Evolutionary conservation across 2,888 invertebrate species (phyloP), one percentile per base, ranked within the genome.

Genomic region (Branchipolynoe longqiensis): DNA sequence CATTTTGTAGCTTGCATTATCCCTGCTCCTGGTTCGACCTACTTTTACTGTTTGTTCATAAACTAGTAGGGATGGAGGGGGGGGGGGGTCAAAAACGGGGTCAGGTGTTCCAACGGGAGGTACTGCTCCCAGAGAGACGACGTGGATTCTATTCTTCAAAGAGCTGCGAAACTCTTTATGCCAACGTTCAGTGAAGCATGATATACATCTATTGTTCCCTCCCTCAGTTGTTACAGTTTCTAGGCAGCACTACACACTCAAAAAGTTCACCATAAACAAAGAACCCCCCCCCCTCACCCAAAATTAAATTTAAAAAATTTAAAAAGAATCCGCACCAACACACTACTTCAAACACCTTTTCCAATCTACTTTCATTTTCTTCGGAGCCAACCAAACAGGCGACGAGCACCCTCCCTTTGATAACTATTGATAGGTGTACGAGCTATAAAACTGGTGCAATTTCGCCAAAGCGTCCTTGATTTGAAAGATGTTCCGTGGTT

Each of bases 191-290:
- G 48, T 78, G 25, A 78, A 25, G 22, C 78, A 12, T 78, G 78
- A 31, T 41, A 48, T 78, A 78, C 48, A 78, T 54, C 48, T 54
- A 78, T 78, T 78, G 78, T 78, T 78, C 22, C 8, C n/a, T n/a
- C 25, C 25, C 25, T 8, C 78, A 78, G 48, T 48, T 38, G 69
- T 69, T 69, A 78, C 78, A 25, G 78, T 78, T 78, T 48, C 48
- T 28, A 78, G 41, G 28, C 78, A 25, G 22, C n/a, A n/a, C n/a
- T n/a, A n/a, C n/a, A n/a, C n/a, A n/a, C n/a, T n/a, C n/a, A n/a
- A n/a, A n/a, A n/a, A n/a, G n/a, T n/a, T n/a, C n/a, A n/a, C n/a
- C n/a, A n/a, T n/a, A n/a, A n/a, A n/a, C n/a, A n/a, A n/a, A n/a
- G n/a, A n/a, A n/a, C n/a, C n/a, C n/a, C n/a, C n/a, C n/a, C n/a